A percentile compares a stretch with the other conserved stretches of the same genome.
Evolutionary conservation across 2,797 vertebrate genomes (phyloP).

Genomic region (Dallia pectoralis): DNA sequence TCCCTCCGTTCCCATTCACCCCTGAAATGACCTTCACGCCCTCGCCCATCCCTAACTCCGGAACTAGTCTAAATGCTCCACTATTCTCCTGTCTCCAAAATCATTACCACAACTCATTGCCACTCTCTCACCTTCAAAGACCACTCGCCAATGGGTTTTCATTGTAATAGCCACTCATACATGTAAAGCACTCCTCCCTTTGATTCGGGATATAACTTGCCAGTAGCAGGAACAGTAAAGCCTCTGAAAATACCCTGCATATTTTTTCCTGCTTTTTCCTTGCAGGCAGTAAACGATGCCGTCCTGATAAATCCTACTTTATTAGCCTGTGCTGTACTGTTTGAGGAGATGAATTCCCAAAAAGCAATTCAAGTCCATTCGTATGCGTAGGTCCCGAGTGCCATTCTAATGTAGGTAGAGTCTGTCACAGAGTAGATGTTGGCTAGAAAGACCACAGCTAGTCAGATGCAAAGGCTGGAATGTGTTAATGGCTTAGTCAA

Average conservation of each 20-base stretch:
- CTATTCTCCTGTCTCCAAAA: constrained; percentile 47
- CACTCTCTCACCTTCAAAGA: constrained; percentile 11
- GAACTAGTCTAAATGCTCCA: constrained; percentile 55
- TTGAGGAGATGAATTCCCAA: background rate
- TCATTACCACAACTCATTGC: constrained; percentile 51
- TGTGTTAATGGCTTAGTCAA: background rate
- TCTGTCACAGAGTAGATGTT: background rate
- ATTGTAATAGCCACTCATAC: background rate
- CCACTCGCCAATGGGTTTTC: background rate
- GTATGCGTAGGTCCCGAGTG: background rate
- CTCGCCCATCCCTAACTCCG: constrained; percentile 2
- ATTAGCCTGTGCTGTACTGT: background rate
- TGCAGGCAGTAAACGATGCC: background rate
- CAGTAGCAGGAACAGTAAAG: constrained; percentile 10
- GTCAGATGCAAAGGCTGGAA: background rate
- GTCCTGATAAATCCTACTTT: background rate
- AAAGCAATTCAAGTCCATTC: background rate
- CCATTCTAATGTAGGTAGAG: background rate
- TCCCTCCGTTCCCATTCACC: constrained; percentile 11
- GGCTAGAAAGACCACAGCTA: too few species aligned
- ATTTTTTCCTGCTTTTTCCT: background rate
- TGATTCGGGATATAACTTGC: too few species aligned
- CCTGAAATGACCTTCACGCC: background rate
- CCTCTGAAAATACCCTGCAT: background rate
- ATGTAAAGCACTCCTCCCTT: too few species aligned